A percentile compares a stretch with the other conserved stretches of the same genome.
phyloP scores from a whole-genome alignment of 53 echinoderm and acorn worm genomes.

The Echinometra lucunter region DNA sequence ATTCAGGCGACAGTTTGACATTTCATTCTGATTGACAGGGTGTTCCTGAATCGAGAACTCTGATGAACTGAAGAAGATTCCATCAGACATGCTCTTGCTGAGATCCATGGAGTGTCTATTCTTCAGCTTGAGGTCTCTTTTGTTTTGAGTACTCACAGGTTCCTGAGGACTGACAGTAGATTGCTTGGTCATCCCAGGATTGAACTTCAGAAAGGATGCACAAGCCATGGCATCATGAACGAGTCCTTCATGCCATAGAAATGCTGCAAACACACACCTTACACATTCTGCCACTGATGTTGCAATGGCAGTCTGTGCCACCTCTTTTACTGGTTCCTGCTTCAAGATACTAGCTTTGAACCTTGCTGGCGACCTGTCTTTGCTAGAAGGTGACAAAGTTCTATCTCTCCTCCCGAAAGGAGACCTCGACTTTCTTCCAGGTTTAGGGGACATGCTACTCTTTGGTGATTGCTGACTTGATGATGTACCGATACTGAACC shows the following conservation, averaged over 20 bases:
- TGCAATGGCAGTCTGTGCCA: slow-evolving; percentile 86
- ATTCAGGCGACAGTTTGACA: slow-evolving; percentile 54
- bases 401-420: slow-evolving; percentile 86
- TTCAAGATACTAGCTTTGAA: slow-evolving; percentile 72
- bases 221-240: slow-evolving; percentile 98
- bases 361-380: slow-evolving; percentile 90
- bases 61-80: slow-evolving; percentile 69
- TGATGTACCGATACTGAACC: slow-evolving; percentile 88
- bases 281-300: slow-evolving; percentile 96
- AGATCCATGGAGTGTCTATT: slow-evolving; percentile 98
- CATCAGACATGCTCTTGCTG: slow-evolving; percentile 83
- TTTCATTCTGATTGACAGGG: slow-evolving; percentile 81
- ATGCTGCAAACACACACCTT: slow-evolving; percentile 90
- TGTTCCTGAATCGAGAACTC: slow-evolving; percentile 74
- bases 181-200: slow-evolving; percentile 84
- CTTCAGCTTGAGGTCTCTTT: slow-evolving; percentile 85
- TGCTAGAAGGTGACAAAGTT: slow-evolving; percentile 89
- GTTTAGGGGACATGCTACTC: slow-evolving; percentile 90
- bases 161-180: slow-evolving; percentile 73
- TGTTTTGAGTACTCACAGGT: slow-evolving; percentile 55
- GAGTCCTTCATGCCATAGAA: slow-evolving; percentile 94
- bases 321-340: slow-evolving; percentile 82
- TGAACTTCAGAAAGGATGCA: slow-evolving; percentile 93
- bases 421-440: slow-evolving; percentile 80
- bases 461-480: slow-evolving; percentile 91